Evolutionary conservation across 2,888 invertebrate species (phyloP), one percentile per base, ranked within the genome.

Genomic region (Priocnemis perturbator): DNA sequence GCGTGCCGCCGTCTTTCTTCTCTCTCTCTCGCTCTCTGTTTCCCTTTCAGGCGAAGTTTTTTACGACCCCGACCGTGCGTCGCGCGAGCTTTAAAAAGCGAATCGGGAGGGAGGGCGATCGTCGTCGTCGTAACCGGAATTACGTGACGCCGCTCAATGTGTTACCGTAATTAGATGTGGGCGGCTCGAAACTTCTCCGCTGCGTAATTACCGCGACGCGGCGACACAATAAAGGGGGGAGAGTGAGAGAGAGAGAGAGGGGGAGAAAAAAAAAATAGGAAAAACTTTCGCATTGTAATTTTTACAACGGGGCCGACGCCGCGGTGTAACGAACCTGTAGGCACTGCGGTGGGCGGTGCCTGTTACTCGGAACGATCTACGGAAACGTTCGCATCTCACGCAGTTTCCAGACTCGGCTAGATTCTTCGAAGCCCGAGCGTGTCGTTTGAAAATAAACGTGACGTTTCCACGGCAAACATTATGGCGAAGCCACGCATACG

Each of bases 81-180:
- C 7, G 15, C 21, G 60, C 23, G 15, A 9, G 17, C 19, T n/a
- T 19, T 52, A 50, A 50, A 60, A 69, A 78, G 55, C 37, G 60
- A 45, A 60, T 45, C 45, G 62, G 48, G 44, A 50, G 48, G 55
- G 50, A 50, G 45, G 70, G 72, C 67, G 69, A 65, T 65, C 65
- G 58, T 62, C 71, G 47, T 47, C 15, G 47, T 37, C 37, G 48
- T 60, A 20, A 23, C 23, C 47, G 45, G 60, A 67, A 74, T 82
- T 71, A 79, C 79, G 72, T 74, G 76, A 77, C 74, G 60, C 63
- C 59, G 57, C 74, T 71, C 79, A 73, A 82, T 78, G 74, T 70
- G 77, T 76, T 75, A 75, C 69, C 71, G 68, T 74, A 83, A 81
- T 81, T 82, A 81, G 79, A 59, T 62, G 58, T 55, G 59, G 57